These are phyloP conservation scores for Naja naja DNA, from an alignment of 2,113 vertebrate genomes.

Conservation along the genomic window DNA sequence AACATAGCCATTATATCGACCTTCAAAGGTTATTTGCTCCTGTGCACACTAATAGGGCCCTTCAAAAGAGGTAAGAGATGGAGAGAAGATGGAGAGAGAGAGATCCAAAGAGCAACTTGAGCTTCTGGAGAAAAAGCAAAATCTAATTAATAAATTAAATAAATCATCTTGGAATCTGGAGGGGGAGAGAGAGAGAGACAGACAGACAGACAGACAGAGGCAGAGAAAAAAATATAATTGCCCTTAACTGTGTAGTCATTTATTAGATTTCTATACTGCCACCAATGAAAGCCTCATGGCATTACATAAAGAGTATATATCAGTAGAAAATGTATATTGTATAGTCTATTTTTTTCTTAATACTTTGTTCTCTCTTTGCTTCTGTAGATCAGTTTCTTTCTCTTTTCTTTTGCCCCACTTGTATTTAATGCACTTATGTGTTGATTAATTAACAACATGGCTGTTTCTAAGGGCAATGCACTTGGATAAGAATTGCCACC, in stretches of 20 bases:
- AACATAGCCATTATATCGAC: neutral
- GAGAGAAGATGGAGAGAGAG: neutral
- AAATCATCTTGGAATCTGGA: neutral
- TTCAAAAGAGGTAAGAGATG: neutral
- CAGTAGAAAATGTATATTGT: neutral
- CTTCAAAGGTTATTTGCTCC: neutral
- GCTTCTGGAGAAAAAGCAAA: neutral
- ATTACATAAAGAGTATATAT: neutral
- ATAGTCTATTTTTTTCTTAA: neutral
- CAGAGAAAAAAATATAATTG: neutral
- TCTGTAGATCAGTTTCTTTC: neutral
- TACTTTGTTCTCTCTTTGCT: too few relatives aligned
- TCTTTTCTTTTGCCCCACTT: neutral
- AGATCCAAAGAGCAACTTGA: neutral
- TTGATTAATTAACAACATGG: neutral
- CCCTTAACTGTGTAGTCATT: neutral
- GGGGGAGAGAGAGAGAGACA: neutral
- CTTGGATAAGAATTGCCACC: too few relatives aligned
- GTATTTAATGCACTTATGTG: neutral
- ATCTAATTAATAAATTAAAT: neutral
- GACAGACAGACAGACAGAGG: too few relatives aligned
- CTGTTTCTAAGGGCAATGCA: neutral
- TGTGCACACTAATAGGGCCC: neutral
- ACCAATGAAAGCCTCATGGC: neutral
- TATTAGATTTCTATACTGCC: too few relatives aligned